These are phyloP conservation scores for Chloroclystis v-ata DNA, from an alignment of 2,888 invertebrate genomes.

Conservation along the genomic window DNA sequence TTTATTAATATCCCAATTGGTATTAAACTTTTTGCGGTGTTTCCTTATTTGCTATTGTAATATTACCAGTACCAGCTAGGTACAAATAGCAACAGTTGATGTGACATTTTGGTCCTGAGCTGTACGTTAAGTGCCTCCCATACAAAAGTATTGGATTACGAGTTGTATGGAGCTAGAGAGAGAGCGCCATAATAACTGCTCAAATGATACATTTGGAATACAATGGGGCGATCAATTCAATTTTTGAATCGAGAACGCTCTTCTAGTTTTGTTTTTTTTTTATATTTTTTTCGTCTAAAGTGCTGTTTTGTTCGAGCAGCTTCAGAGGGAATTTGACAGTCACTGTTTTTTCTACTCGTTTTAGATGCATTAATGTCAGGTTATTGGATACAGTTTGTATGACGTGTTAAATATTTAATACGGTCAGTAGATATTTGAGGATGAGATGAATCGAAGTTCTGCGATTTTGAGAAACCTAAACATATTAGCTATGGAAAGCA, in stretches of 20 bases:
- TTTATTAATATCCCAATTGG: slow-evolving; percentile 48
- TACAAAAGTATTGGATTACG: slow-evolving; percentile 79
- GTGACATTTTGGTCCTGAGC: slow-evolving; percentile 56
- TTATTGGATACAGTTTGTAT: slow-evolving; percentile 42
- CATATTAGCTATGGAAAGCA: too few relatives aligned
- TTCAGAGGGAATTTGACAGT: slow-evolving; percentile 75
- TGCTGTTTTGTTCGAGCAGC: slow-evolving; percentile 77
- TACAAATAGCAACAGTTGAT: slow-evolving; percentile 39
- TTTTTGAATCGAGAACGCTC: slow-evolving; percentile 79
- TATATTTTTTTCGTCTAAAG: slow-evolving; percentile 68
- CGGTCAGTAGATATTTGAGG: background rate
- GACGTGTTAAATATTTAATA: slow-evolving; percentile 11
- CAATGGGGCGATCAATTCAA: slow-evolving; percentile 79
- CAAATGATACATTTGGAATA: slow-evolving; percentile 79
- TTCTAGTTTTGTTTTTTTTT: slow-evolving; percentile 66
- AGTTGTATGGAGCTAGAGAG: slow-evolving; percentile 72
- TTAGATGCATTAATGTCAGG: slow-evolving; percentile 59
- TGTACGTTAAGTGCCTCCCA: slow-evolving; percentile 72
- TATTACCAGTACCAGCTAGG: slow-evolving; percentile 42
- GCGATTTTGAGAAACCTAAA: too few relatives aligned
- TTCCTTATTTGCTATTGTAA: slow-evolving; percentile 26
- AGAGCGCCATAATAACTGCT: slow-evolving; percentile 74
- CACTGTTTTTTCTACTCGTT: slow-evolving; percentile 72
- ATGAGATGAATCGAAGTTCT: too few relatives aligned
- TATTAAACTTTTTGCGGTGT: slow-evolving; percentile 54